Conservation (phyloP, 2,888 invertebrate genomes). For the Zygaena filipendulae region DNA sequence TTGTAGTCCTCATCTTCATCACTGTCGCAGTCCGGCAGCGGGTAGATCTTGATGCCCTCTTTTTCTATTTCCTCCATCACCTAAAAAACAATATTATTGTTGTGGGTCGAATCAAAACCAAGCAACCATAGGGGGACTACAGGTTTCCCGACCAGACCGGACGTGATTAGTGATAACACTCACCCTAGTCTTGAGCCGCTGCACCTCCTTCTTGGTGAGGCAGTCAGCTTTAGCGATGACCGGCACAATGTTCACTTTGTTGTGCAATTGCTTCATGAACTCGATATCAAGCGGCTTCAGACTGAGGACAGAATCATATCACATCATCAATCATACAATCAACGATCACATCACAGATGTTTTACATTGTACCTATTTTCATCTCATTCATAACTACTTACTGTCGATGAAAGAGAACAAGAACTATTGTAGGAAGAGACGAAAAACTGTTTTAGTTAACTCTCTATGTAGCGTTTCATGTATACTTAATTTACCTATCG, state of each 20-base stretch:
- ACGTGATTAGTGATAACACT: no score
- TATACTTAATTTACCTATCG: no score
- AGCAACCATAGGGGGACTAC: no score
- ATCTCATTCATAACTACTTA: no score
- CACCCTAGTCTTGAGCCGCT: constrained; percentile 85
- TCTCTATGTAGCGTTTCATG: no score
- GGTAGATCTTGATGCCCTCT: constrained; percentile 94
- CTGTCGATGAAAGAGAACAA: no score
- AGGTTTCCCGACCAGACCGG: background rate
- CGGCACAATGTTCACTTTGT: constrained; percentile 96
- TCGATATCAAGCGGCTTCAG: constrained; percentile 94
- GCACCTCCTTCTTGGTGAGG: constrained; percentile 91
- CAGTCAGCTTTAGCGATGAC: constrained; percentile 98
- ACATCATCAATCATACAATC: constrained; percentile 1
- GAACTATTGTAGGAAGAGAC: no score
- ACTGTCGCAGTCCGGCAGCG: constrained; percentile 94
- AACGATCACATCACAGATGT: background rate
- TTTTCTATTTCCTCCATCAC: constrained; percentile 91
- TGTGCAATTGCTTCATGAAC: constrained; percentile 96
- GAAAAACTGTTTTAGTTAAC: no score
- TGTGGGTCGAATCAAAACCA: no score
- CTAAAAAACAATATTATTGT: no score
- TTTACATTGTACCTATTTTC: no score
- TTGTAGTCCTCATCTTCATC: constrained; percentile 97
- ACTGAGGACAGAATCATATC: constrained; percentile 50